These are phyloP conservation scores for Seriola quinqueradiata DNA, from an alignment of 2,113 vertebrate species.

Conservation along the genomic window DNA sequence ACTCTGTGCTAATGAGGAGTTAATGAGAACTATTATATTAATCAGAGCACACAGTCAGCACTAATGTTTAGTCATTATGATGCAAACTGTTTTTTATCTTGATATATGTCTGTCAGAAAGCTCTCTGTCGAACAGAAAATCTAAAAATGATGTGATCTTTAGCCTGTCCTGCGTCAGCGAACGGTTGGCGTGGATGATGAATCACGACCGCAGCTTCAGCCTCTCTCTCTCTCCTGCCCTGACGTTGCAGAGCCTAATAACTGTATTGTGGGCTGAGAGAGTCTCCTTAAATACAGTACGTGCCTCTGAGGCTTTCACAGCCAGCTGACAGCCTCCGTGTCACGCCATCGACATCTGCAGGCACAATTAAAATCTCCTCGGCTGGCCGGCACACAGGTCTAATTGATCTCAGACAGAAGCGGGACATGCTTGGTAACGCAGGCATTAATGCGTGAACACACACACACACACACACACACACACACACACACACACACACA, in stretches of 20 bases:
- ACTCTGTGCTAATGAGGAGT: constrained; percentile 42
- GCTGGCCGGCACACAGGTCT: constrained; percentile 51
- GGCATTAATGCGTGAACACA: constrained; percentile 1
- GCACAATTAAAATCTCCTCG: constrained; percentile 71
- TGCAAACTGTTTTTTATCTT: background rate
- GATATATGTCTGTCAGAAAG: constrained; percentile 1
- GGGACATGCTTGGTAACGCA: constrained; percentile 38
- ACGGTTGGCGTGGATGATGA: constrained; percentile 7
- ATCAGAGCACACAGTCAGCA: constrained; percentile 32
- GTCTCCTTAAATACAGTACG: constrained; percentile 45
- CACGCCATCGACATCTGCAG: constrained; percentile 57
- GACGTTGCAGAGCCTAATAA: constrained; percentile 33
- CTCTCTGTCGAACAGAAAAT: background rate
- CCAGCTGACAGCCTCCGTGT: constrained; percentile 59
- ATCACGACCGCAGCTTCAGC: constrained; percentile 7
- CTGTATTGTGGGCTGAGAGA: constrained; percentile 51
- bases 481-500: constrained; percentile 7
- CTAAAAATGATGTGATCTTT: constrained; percentile 3
- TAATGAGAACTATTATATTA: constrained; percentile 56
- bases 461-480: constrained; percentile 4
- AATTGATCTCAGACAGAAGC: constrained; percentile 73
- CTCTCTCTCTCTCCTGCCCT: constrained; percentile 4
- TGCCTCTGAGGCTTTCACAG: constrained; percentile 44
- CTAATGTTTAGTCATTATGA: constrained; percentile 14
- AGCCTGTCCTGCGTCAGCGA: background rate